Evolutionary conservation across 2,888 invertebrate genomes (phyloP), one percentile per base, ranked within the genome.

Genomic region (Timandra comae): DNA sequence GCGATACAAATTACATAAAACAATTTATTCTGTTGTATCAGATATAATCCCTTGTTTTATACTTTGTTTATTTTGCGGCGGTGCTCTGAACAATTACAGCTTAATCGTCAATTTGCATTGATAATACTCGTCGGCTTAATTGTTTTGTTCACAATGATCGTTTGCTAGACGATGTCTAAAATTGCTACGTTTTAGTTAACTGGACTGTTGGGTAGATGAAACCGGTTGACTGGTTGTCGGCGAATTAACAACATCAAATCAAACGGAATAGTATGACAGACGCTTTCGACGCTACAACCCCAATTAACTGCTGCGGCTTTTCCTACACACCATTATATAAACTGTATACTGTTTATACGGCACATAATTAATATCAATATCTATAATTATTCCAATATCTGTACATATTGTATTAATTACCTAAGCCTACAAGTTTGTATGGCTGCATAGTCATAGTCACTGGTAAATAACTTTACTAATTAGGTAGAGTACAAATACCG

Each of bases 71-170:
- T 57, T 53, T 59, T 58, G 49, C 39, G 48, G 55, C 39, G 39
- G 46, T 47, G 38, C 34, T 38, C 41, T 31, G 42, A 43, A 52
- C 56, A 63, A 61, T 60, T 56, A 63, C 61, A 58, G 61, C 61
- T 59, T 68, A 64, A 55, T 62, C 59, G 49, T 44, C 56, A 65
- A 69, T 69, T 69, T 69, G 58, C 61, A 68, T 65, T 62, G 59
- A 57, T 63, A 61, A 66, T 62, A 41, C 53, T 41, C 32, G 16
- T 38, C 38, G 47, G 49, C 48, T 41, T 56, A 50, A 58, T 62
- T 56, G 53, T 53, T 60, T 56, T 55, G 55, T 48, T 53, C 46
- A 50, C 49, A 48, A 41, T 49, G 41, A 53, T 50, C 48, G 41
- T 45, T 51, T 41, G 33, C 26, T 33, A 27, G 30, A 29, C 29